Percentiles rank a stretch among this genome's conserved stretches.
Conservation (phyloP, 2,797 vertebrate genomes). For the Arremon aurantiirostris region DNA sequence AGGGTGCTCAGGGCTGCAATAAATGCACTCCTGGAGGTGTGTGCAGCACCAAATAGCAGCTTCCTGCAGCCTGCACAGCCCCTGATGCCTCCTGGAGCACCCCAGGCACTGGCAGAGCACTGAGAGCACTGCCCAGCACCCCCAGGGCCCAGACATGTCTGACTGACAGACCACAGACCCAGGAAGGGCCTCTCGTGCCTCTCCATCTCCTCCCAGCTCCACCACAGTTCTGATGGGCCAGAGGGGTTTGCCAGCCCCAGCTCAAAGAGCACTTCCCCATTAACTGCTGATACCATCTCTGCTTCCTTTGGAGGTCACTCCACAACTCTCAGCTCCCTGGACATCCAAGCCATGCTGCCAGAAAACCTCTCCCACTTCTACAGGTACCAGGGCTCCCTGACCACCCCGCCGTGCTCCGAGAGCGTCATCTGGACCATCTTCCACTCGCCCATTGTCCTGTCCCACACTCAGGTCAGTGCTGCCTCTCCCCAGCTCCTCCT, state of each 20-base stretch:
- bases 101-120: background rate
- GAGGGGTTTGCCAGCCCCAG: background rate
- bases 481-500: background rate
- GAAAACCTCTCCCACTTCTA: slow-evolving; percentile 83
- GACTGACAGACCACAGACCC: background rate
- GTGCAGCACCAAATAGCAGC: background rate
- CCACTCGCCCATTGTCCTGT: slow-evolving; percentile 80
- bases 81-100: background rate
- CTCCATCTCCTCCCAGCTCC: background rate
- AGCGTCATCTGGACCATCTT: slow-evolving; percentile 91
- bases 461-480: slow-evolving; percentile 82
- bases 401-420: slow-evolving; percentile 90
- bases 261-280: background rate
- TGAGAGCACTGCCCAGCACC: background rate
- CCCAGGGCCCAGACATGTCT: background rate
- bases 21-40: background rate
- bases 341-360: slow-evolving; percentile 86
- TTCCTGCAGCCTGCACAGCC: background rate
- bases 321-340: slow-evolving; percentile 73
- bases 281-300: background rate
- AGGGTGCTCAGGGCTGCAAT: background rate
- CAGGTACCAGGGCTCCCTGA: slow-evolving; percentile 88
- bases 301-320: slow-evolving; percentile 76
- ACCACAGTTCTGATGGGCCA: background rate
- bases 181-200: background rate